These are phyloP conservation scores for Triplophysa bombifrons DNA, from an alignment of 2,797 vertebrate species.

Conservation along the genomic window DNA sequence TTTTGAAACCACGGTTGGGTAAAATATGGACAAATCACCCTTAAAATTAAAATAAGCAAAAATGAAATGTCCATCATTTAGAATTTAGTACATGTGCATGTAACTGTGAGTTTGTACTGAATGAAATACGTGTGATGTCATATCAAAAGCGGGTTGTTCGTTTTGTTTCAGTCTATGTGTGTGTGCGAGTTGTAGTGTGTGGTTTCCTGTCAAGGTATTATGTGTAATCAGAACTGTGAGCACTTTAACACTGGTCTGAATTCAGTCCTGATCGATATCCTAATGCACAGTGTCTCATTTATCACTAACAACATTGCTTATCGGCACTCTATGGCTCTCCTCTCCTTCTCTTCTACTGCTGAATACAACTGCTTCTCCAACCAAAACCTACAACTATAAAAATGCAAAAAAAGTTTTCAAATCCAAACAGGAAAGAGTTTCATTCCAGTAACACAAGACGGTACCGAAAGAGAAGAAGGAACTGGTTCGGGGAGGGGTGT, in stretches of 20 bases:
- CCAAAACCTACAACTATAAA: neutral
- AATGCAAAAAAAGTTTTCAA: neutral
- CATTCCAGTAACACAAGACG: neutral
- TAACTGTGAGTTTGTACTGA: neutral
- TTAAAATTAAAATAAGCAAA: too few species aligned
- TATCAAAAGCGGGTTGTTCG: neutral
- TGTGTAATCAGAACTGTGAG: slow-evolving; percentile 10
- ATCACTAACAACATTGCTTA: slow-evolving; percentile 17
- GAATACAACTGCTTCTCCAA: neutral
- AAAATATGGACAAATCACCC: too few species aligned
- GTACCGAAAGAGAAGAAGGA: neutral
- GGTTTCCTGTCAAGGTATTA: slow-evolving; percentile 2
- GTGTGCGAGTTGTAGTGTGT: neutral
- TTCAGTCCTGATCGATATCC: slow-evolving; percentile 14
- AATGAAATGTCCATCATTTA: too few species aligned
- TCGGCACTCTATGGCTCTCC: neutral
- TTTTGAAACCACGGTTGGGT: too few species aligned
- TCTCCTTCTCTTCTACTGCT: neutral
- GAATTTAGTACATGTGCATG: neutral
- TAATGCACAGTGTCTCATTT: slow-evolving; percentile 15
- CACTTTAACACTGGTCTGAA: slow-evolving; percentile 12
- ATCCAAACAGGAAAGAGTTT: neutral
- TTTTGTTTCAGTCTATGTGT: neutral
- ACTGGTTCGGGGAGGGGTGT: neutral
- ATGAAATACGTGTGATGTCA: neutral